phyloP scores from a whole-genome alignment of 1,140 invertebrate genomes.

The Daktulosphaira vitifoliae region DNA sequence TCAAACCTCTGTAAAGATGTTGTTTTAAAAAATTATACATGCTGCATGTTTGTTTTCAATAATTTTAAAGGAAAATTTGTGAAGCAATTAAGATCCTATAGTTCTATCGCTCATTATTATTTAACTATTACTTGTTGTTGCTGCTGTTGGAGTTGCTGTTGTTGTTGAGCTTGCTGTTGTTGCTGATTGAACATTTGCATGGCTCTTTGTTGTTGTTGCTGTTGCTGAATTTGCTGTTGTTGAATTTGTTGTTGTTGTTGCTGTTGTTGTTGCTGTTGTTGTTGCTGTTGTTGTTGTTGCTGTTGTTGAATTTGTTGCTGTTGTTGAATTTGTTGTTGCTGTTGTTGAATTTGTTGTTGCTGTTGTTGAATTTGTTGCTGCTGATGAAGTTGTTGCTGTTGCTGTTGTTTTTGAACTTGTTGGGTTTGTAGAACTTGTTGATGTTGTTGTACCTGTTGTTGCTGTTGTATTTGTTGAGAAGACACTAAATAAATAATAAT shows the following conservation, averaged over 20 bases:
- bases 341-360: slow-evolving; percentile 28
- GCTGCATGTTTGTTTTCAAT: too few relatives aligned
- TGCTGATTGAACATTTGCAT: too few relatives aligned
- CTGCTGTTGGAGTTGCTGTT: slow-evolving; percentile 39
- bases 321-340: slow-evolving; percentile 28
- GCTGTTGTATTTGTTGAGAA: slow-evolving; percentile 16
- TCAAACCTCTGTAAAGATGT: too few relatives aligned
- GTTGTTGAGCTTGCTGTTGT: slow-evolving; percentile 38
- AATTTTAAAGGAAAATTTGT: too few relatives aligned
- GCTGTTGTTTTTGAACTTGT: too few relatives aligned
- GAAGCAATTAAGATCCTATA: too few relatives aligned
- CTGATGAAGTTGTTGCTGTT: slow-evolving; percentile 23
- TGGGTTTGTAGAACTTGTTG: background rate
- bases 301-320: slow-evolving; percentile 32
- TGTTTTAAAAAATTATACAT: too few relatives aligned
- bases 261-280: slow-evolving; percentile 44
- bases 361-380: slow-evolving; percentile 30
- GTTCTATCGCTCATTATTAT: too few relatives aligned
- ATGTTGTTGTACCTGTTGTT: background rate
- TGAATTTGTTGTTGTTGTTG: slow-evolving; percentile 46
- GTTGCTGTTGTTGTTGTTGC: slow-evolving; percentile 41
- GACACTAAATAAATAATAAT: slow-evolving; percentile 4
- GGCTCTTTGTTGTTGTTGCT: slow-evolving; percentile 44
- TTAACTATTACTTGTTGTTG: slow-evolving; percentile 47
- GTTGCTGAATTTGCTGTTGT: slow-evolving; percentile 43